Evolutionary conservation across 2,113 vertebrate genomes (phyloP), one percentile per base, ranked within the genome.

Genomic region (Osmerus eperlanus): DNA sequence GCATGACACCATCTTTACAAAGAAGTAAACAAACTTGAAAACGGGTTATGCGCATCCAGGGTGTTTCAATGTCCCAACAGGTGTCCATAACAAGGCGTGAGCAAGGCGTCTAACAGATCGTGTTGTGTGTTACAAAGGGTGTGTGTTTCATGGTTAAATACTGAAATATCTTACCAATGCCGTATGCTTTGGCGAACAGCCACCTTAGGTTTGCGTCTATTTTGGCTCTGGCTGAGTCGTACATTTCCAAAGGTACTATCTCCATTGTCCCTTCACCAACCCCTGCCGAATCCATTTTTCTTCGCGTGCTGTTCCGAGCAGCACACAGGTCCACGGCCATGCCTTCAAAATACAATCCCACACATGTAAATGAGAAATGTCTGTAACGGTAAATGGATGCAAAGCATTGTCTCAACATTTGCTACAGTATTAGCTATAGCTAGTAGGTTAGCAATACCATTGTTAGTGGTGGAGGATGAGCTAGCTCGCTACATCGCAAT

Each of bases 161-260:
- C 6, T 62, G 12, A 25, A 19, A 32, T 12, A 25, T 87, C 92
- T 93, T 92, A 99, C 97, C 97, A 81, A 95, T 95, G 82, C 96
- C 97, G 70, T 97, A 99, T 68, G 97, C 95, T 94, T 97, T 99
- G 80, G 97, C 96, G 87, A 97, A 98, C 84, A 99, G 92, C 97
- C 97, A 99, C 76, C 95, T 93, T 78, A 99, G 92, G 91, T 96
- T 98, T 83, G 96, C 97, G 82, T 95, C 96, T 92, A 98, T 99
- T 92, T 99, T 99, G 63, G 97, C 96, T 90, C 97, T 91, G 80
- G 94, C 92, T 53, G 97, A 95, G 90, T 99, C 97, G 70, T 99
- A 99, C 91, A 96, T 94, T 79, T 98, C 97, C 91, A 94, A 87
- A 47, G 97, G 94, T 84, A 95, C 91, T 7, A 99, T 89, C 83